These are phyloP conservation scores for Drosophila pectinifera DNA, from an alignment of 1,140 invertebrate genomes.

Conservation along the genomic window DNA sequence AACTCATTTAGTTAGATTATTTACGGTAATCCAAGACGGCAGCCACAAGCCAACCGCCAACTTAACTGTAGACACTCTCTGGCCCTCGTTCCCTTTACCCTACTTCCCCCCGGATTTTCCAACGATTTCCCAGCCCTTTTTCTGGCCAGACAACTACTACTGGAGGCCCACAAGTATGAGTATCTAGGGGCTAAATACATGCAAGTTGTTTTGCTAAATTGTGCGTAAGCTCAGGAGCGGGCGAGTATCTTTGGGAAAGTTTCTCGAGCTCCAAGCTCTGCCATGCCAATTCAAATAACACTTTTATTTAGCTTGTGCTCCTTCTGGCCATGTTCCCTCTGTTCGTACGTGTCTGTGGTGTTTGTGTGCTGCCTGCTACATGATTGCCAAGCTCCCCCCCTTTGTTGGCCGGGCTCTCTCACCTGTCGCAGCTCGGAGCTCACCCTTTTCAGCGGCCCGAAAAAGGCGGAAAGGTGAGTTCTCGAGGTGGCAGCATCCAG, in stretches of 20 bases:
- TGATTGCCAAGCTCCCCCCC: conserved; percentile 63
- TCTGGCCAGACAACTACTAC: neutral
- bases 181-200: conserved; percentile 75
- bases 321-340: conserved; percentile 27
- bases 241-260: conserved; percentile 55
- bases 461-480: conserved; percentile 11
- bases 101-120: conserved; percentile 2
- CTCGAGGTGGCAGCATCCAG: conserved; percentile 11
- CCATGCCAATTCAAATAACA: conserved; percentile 79
- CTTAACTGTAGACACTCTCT: conserved; percentile 59
- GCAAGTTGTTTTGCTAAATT: conserved; percentile 81
- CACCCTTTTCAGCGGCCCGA: conserved; percentile 11
- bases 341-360: conserved; percentile 72
- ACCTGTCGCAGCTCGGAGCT: conserved; percentile 54
- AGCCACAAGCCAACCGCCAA: conserved; percentile 72
- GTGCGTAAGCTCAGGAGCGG: conserved; percentile 66
- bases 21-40: conserved; percentile 80
- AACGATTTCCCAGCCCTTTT: conserved; percentile 5
- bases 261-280: conserved; percentile 81
- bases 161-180: conserved; percentile 15
- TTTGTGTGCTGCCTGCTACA: conserved; percentile 68
- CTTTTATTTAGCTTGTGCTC: conserved; percentile 73
- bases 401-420: conserved; percentile 51
- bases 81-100: conserved; percentile 2
- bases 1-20: conserved; percentile 82